Evolutionary conservation across 2,888 invertebrate species (phyloP).

Genomic region (Xanthia togata): DNA sequence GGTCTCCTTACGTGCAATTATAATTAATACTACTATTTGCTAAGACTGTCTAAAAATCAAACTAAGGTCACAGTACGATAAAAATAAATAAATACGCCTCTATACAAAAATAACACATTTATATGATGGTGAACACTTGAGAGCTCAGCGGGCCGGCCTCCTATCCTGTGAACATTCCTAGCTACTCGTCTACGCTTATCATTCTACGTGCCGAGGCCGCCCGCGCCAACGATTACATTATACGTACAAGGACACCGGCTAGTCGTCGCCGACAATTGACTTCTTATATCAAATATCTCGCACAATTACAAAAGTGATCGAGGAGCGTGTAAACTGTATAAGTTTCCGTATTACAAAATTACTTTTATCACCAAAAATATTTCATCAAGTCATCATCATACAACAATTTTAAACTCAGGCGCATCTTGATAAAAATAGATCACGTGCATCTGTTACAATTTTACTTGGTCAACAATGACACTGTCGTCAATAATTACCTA

Average conservation of each 20-base stretch:
- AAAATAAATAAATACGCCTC: slow-evolving; percentile 90
- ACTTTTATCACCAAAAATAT: slow-evolving; percentile 86
- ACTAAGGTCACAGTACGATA: slow-evolving; percentile 83
- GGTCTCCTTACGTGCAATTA: slow-evolving; percentile 85
- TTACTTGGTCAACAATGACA: slow-evolving; percentile 76
- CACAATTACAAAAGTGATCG: slow-evolving; percentile 89
- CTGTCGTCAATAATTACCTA: slow-evolving; percentile 60
- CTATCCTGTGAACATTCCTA: slow-evolving; percentile 65
- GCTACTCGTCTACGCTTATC: slow-evolving; percentile 57
- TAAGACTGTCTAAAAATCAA: slow-evolving; percentile 83
- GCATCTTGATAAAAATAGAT: slow-evolving; percentile 85
- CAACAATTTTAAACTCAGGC: slow-evolving; percentile 78
- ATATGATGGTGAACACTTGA: slow-evolving; percentile 85
- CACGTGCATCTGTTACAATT: slow-evolving; percentile 64
- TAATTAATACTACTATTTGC: slow-evolving; percentile 85
- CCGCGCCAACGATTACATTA: slow-evolving; percentile 48
- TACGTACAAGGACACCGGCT: slow-evolving; percentile 66
- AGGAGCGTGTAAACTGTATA: slow-evolving; percentile 85
- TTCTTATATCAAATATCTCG: slow-evolving; percentile 79
- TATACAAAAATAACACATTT: slow-evolving; percentile 89
- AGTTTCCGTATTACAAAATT: slow-evolving; percentile 84
- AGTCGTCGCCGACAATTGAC: slow-evolving; percentile 81
- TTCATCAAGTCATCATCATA: slow-evolving; percentile 66
- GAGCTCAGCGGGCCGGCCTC: slow-evolving; percentile 72
- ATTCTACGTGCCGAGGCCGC: slow-evolving; percentile 66